Percentiles rank a stretch among this genome's conserved stretches.
Conservation (phyloP, 2,797 vertebrate species). For the Cephalopachus bancanus region DNA sequence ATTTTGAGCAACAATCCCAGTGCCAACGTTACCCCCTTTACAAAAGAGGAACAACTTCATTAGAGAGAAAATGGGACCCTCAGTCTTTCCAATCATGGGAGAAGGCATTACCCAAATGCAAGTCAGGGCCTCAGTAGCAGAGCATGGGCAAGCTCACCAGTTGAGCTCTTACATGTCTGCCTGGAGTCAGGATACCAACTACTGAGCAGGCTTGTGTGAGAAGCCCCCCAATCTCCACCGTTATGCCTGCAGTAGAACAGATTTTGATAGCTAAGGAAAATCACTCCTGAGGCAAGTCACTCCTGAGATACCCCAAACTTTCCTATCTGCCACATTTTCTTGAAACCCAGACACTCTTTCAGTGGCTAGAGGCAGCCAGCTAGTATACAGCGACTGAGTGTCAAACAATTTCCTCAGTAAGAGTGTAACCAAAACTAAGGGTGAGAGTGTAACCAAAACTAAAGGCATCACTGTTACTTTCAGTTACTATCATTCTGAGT, state of each 20-base stretch:
- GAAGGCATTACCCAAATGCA: not conserved
- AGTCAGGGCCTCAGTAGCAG: not conserved
- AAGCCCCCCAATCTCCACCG: not conserved
- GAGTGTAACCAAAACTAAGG: too few species aligned
- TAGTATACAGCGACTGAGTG: not conserved
- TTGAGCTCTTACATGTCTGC: not conserved
- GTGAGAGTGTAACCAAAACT: not conserved
- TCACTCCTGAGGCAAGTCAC: not conserved
- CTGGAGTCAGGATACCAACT: not conserved
- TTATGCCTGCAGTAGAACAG: too few species aligned
- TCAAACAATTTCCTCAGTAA: too few species aligned
- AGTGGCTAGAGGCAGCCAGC: not conserved
- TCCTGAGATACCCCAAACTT: not conserved
- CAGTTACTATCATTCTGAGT: not conserved
- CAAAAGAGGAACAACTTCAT: too few species aligned
- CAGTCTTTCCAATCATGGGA: not conserved
- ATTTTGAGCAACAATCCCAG: not conserved
- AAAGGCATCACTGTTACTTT: not conserved
- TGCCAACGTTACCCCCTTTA: fast-evolving
- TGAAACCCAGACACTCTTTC: not conserved
- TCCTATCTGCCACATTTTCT: not conserved
- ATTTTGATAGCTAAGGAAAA: too few species aligned
- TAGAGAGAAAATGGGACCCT: not conserved
- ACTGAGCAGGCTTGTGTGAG: not conserved
- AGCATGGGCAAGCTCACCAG: not conserved